Conservation (phyloP, 2,113 vertebrate species). For the Sylvia atricapilla region DNA sequence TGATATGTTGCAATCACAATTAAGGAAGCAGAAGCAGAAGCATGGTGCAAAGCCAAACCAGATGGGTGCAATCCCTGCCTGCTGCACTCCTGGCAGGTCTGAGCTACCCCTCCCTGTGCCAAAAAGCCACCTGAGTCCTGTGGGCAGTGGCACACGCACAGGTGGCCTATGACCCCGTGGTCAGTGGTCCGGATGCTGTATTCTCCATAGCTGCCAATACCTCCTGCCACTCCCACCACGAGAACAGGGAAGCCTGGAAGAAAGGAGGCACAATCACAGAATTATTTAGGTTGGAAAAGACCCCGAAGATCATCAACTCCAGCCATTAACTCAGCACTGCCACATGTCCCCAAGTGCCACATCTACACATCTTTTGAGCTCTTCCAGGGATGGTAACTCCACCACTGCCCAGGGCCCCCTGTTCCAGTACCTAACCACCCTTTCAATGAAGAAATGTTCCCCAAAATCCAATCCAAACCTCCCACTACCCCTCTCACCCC, state of each 20-base stretch:
- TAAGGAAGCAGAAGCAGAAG: neutral
- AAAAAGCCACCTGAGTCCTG: neutral
- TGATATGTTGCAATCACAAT: neutral
- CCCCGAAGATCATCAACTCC: neutral
- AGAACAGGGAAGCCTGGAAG: conserved; percentile 63
- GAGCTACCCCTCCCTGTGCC: neutral
- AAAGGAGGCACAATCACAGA: neutral
- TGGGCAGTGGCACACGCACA: conserved; percentile 36
- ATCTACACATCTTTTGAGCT: neutral
- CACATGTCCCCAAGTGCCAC: neutral
- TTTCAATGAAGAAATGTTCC: neutral
- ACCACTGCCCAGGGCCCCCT: neutral
- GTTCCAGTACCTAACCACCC: neutral
- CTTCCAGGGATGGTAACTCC: neutral
- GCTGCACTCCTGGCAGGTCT: accelerated
- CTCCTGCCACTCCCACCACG: conserved; percentile 42
- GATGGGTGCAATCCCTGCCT: neutral
- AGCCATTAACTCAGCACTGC: neutral
- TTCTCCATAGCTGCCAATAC: conserved; percentile 49
- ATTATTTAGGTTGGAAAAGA: neutral
- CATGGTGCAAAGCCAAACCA: accelerated
- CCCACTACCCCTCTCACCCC: neutral
- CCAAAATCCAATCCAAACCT: neutral
- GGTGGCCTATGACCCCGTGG: neutral
- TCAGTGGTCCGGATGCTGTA: neutral